Base-by-base conservation (phyloP, 2,797 vertebrate genomes). In the Cynopterus sphinx region DNA sequence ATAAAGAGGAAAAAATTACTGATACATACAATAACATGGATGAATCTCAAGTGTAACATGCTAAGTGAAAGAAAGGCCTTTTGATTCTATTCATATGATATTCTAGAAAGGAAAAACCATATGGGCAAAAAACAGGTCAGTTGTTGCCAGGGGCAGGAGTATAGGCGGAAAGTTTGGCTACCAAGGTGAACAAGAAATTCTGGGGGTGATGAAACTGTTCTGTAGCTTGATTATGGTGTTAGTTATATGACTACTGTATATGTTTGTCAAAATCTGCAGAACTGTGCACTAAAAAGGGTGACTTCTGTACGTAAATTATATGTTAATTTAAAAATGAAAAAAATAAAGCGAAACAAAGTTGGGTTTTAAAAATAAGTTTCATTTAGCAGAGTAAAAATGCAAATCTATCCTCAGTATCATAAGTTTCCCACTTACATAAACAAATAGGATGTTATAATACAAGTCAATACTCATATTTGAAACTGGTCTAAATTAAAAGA, bases 1-100 rank as follows among this genome's bases (percentile, higher is more conserved):
- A 90, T 79, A 85, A 77, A 91, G 73, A 59, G 28, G 26, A 81
- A 96, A 21, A 87, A 41, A 33, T 87, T 68, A 94, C 43, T 55
- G n/a, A 77, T 12, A 57, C 33, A 84, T 7, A 53, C 59, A 77
- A 70, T 70, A 57, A 91, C 4, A 33, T 10, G 24, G 41, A 53
- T 92, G 31, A 63, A 53, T 89, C 57, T 75, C 28, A 92, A 85
- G 65, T 39, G 31, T 19, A 51, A 68, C 51, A 79, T 21, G 5
- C 36, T 68, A 53, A 61, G 11, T 81, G 31, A 74, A 92, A 94
- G 49, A 90, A 81, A 83, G 70, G 21, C 26, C 53, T 55, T 87
- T 87, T 90, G 8, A 95, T 84, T 68, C 41, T 6, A 78, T 28
- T 83, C 61, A 78, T 51, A 78, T 46, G 59, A 31, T 57, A 70